Conservation (phyloP, 1,140 invertebrate species). For the Drosophila tsacasi region DNA sequence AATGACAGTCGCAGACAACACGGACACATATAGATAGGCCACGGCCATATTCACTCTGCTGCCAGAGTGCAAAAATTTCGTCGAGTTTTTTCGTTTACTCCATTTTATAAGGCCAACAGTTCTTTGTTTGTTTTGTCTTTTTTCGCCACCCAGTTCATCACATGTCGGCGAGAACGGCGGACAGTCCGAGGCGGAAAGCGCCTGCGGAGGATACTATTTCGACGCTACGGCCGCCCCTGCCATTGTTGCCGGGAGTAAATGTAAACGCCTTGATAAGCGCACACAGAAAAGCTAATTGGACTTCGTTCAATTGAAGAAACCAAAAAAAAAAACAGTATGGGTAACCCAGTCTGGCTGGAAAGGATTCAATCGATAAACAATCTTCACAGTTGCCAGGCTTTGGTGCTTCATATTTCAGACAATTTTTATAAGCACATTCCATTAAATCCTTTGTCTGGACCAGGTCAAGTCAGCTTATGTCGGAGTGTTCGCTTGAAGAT, state of each 20-base stretch:
- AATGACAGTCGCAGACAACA: slow-evolving; percentile 48
- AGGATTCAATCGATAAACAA: slow-evolving; percentile 9
- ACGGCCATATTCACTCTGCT: slow-evolving; percentile 54
- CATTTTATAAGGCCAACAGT: slow-evolving; percentile 14
- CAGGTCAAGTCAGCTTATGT: background rate
- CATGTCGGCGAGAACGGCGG: slow-evolving; percentile 40
- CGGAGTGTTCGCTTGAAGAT: background rate
- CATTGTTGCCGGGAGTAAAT: slow-evolving; percentile 48
- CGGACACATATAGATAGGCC: slow-evolving; percentile 28
- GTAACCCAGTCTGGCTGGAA: slow-evolving; percentile 4
- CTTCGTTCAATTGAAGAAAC: slow-evolving; percentile 58
- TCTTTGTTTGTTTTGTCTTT: slow-evolving; percentile 24
- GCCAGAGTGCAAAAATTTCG: slow-evolving; percentile 45
- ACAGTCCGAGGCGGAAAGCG: slow-evolving; percentile 56
- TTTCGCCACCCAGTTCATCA: slow-evolving; percentile 60
- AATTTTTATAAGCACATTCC: background rate
- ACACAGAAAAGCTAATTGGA: slow-evolving; percentile 71
- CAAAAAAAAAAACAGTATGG: background rate
- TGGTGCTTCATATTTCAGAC: slow-evolving; percentile 9
- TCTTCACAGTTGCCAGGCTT: slow-evolving; percentile 13
- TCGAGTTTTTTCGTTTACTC: slow-evolving; percentile 7
- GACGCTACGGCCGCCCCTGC: slow-evolving; percentile 26
- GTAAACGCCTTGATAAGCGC: slow-evolving; percentile 72
- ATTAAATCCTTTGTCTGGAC: background rate
- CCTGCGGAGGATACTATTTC: slow-evolving; percentile 69